These are phyloP conservation scores for Callimorpha dominula DNA, from an alignment of 2,888 invertebrate species.

Conservation along the genomic window DNA sequence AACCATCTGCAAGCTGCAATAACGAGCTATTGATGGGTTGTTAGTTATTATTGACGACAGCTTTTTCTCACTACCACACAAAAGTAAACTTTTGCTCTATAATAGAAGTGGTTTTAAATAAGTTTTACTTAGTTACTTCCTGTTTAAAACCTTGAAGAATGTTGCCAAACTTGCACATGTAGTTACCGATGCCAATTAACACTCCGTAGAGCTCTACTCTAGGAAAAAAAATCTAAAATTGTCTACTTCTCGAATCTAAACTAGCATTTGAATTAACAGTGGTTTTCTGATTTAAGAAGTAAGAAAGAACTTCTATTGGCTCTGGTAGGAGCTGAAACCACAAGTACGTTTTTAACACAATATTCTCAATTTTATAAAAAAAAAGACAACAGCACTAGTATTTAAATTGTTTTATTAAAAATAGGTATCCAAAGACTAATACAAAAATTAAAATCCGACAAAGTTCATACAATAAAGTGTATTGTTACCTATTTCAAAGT, in stretches of 20 bases:
- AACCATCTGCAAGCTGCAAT: no score
- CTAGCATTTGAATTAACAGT: no score
- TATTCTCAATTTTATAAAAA: background rate
- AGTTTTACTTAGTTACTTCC: no score
- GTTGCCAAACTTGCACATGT: background rate
- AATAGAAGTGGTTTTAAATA: no score
- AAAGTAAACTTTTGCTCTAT: no score
- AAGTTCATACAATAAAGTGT: constrained; percentile 54
- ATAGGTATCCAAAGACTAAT: constrained; percentile 82
- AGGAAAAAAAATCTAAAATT: background rate
- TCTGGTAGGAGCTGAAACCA: background rate
- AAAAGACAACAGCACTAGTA: constrained; percentile 63
- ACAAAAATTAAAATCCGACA: constrained; percentile 78
- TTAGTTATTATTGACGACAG: no score
- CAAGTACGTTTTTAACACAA: background rate
- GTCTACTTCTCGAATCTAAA: no score
- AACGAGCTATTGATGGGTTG: no score
- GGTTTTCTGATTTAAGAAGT: no score
- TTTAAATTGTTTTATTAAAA: constrained; percentile 84
- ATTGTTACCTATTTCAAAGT: constrained; percentile 47
- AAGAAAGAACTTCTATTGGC: background rate
- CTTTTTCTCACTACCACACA: no score
- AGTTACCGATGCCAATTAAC: background rate
- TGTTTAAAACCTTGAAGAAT: no score
- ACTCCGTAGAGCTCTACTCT: background rate